Conservation (phyloP, 2,797 vertebrate genomes). For the Danio jaintianensis region DNA sequence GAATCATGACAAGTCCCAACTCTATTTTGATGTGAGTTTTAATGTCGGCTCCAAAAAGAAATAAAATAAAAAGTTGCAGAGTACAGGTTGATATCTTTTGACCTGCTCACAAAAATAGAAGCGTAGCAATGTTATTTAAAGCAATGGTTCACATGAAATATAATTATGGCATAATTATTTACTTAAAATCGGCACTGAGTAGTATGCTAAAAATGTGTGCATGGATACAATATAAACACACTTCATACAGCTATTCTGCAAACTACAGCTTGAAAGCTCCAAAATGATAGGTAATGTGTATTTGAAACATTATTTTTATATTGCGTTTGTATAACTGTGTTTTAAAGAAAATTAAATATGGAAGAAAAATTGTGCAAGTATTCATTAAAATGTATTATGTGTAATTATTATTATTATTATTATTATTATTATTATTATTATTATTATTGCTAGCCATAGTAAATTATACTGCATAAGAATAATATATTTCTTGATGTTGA, state of each 20-base stretch:
- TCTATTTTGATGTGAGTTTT: conserved; percentile 16
- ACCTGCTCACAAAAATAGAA: not conserved
- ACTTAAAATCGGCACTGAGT: not conserved
- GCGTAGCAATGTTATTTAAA: not conserved
- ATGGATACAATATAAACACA: not conserved
- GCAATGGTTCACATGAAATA: not conserved
- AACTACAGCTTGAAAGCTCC: not conserved
- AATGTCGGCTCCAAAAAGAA: not conserved
- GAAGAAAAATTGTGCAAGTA: too few species aligned
- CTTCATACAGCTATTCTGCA: not conserved
- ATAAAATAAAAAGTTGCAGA: not conserved
- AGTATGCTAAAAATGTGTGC: not conserved
- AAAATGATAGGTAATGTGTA: not conserved
- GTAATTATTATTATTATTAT: too few species aligned
- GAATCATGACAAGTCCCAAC: conserved; percentile 13
- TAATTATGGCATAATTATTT: not conserved
- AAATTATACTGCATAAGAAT: too few species aligned
- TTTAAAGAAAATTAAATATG: too few species aligned
- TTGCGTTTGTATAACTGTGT: too few species aligned
- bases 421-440: too few species aligned
- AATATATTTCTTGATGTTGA: too few species aligned
- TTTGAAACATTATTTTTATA: not conserved
- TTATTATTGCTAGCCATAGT: too few species aligned
- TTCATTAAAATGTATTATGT: too few species aligned
- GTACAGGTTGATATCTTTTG: not conserved